Conservation (phyloP, 2,888 invertebrate genomes). For the Cenopis cana region DNA sequence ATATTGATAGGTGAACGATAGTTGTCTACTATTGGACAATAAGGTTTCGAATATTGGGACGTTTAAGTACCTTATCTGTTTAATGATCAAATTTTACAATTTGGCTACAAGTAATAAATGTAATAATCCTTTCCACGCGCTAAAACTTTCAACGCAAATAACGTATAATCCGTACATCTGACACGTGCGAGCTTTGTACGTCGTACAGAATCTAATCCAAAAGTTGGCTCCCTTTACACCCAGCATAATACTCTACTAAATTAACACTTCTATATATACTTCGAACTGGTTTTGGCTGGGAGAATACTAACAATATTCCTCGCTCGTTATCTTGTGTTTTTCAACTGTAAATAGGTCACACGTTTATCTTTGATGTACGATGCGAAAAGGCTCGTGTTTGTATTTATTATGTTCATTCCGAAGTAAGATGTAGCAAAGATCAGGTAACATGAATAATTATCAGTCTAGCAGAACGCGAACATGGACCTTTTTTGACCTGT, state of each 20-base stretch:
- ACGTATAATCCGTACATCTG: not conserved
- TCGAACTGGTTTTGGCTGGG: slow-evolving; percentile 11
- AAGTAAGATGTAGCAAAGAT: not conserved
- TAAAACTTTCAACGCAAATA: not conserved
- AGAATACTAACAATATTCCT: slow-evolving; percentile 2
- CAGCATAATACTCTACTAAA: slow-evolving; percentile 25
- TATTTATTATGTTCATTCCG: not conserved
- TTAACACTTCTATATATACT: slow-evolving; percentile 23
- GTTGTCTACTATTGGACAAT: no score
- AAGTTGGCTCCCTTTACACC: slow-evolving; percentile 33
- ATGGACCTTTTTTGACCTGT: no score
- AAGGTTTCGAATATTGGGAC: not conserved
- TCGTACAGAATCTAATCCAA: slow-evolving; percentile 21
- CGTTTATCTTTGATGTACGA: slow-evolving; percentile 10
- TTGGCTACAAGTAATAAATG: not conserved
- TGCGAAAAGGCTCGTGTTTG: slow-evolving; percentile 17
- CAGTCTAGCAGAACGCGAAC: no score
- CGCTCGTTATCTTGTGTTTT: slow-evolving; percentile 22
- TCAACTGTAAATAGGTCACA: slow-evolving; percentile 29
- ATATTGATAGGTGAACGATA: no score
- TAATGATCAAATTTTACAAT: not conserved
- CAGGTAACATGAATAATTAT: no score
- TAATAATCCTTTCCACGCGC: not conserved
- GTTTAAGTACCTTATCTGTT: no score
- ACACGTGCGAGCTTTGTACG: not conserved